Evolutionary conservation across 2,888 invertebrate species (phyloP), one percentile per base, ranked within the genome.

Genomic region (Chymomyza amoena): DNA sequence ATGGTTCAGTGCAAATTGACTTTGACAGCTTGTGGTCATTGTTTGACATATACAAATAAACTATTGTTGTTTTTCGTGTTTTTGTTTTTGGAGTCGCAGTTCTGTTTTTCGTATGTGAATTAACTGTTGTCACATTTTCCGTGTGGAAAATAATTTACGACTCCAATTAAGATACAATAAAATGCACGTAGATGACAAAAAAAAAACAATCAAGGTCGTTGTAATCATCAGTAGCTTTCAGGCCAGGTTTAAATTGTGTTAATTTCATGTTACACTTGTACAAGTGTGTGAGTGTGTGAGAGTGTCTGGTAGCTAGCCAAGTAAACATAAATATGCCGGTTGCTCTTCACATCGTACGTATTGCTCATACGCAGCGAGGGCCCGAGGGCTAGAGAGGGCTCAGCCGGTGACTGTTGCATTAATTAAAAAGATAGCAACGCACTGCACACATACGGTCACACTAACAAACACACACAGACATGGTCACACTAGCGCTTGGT

Each of bases 361-460:
- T 85, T 84, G 80, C 78, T 78, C 75, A 72, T 68, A 57, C 57
- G 18, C 57, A 25, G 57, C 54, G 18, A 16, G 54, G 54, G 54
- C 54, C 54, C 20, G 6, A 54, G 54, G 39, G 39, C 39, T 45
- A 45, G 39, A 32, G 32, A 45, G 39, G 39, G 39, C 39, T 64
- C 61, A 39, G 54, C 54, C 54, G 74, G 32, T 71, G 71, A 70
- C 72, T 72, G 71, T 72, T 85, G 87, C 78, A 87, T 84, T 85
- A 85, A 87, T 87, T 84, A 85, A 87, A 73, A 72, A 64, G 68
- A 81, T 87, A 81, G 57, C 39, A 32, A 32, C 25, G 7, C 32
- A n/a, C n/a, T n/a, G n/a, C n/a, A 32, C 32, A 50, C 50, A 25
- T 36, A 36, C 0, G 36, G 7, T 76, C 74, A 83, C 80, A 81